These are phyloP conservation scores for Itoplectis maculator DNA, from an alignment of 2,888 invertebrate genomes.

Conservation along the genomic window DNA sequence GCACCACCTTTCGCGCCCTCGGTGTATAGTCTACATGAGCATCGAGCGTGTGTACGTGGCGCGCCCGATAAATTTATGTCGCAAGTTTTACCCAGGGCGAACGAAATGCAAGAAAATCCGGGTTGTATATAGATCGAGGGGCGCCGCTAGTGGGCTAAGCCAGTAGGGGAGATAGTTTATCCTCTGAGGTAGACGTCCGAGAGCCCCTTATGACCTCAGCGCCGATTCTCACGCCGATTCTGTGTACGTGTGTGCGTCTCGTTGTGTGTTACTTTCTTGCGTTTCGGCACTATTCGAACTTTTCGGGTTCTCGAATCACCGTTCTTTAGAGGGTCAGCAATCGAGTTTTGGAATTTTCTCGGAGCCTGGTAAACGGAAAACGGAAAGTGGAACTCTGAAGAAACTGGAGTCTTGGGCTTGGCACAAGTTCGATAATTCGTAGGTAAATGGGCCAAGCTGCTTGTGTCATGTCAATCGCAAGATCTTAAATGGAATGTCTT, in stretches of 20 bases:
- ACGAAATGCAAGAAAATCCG: slow-evolving; percentile 74
- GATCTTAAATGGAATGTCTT: no score
- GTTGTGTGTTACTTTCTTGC: slow-evolving; percentile 28
- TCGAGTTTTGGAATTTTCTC: background rate
- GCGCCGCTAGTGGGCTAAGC: slow-evolving; percentile 61
- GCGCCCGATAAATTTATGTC: slow-evolving; percentile 75
- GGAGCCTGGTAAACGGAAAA: background rate
- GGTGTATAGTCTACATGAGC: background rate
- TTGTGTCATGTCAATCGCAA: no score
- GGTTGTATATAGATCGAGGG: slow-evolving; percentile 74
- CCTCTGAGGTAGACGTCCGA: slow-evolving; percentile 54
- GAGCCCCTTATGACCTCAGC: slow-evolving; percentile 32
- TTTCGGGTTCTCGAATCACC: slow-evolving; percentile 10
- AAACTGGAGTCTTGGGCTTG: no score
- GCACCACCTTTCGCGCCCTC: slow-evolving; percentile 37
- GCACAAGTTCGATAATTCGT: no score
- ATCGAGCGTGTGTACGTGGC: slow-evolving; percentile 16
- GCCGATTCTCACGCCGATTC: slow-evolving; percentile 25
- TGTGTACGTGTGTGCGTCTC: background rate
- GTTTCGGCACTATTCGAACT: slow-evolving; percentile 14
- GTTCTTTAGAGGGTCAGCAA: slow-evolving; percentile 14
- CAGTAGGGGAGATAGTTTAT: slow-evolving; percentile 71
- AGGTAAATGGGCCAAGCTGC: no score
- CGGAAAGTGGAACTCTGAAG: no score
- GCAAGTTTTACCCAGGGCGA: slow-evolving; percentile 73